phyloP scores from a whole-genome alignment of 2,113 vertebrate species.

The Thamnaconus septentrionalis region DNA sequence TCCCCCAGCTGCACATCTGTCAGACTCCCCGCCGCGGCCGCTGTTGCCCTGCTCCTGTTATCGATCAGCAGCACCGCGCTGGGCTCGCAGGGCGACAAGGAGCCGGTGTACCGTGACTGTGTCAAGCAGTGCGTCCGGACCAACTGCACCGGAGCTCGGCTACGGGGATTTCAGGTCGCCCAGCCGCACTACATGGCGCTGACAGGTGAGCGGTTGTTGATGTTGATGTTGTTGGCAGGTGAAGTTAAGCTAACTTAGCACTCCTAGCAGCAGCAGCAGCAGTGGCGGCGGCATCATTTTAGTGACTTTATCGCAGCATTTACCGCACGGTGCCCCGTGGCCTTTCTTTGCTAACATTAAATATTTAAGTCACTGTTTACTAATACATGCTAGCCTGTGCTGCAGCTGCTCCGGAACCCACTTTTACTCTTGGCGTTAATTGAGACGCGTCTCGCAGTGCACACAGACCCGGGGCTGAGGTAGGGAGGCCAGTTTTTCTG shows the following conservation, averaged over 20 bases:
- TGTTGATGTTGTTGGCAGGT: slow-evolving; percentile 11
- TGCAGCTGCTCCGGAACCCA: background rate
- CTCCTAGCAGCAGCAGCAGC: slow-evolving; percentile 13
- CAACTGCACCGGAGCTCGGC: slow-evolving; percentile 88
- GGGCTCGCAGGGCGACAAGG: slow-evolving; percentile 89
- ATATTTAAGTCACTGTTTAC: background rate
- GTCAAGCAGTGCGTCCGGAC: slow-evolving; percentile 84
- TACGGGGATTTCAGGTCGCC: slow-evolving; percentile 83
- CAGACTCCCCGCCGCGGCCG: slow-evolving; percentile 57
- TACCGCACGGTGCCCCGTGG: background rate
- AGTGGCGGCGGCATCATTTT: background rate
- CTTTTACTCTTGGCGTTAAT: background rate
- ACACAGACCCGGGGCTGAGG: background rate
- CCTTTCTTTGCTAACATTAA: background rate
- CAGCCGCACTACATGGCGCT: slow-evolving; percentile 96
- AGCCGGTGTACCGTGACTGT: slow-evolving; percentile 93
- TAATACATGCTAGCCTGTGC: background rate
- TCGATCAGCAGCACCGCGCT: slow-evolving; percentile 51
- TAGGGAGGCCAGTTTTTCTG: slow-evolving; percentile 42
- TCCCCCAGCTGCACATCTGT: slow-evolving; percentile 54
- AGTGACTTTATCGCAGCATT: background rate
- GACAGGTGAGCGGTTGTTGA: slow-evolving; percentile 64
- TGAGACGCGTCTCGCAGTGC: background rate
- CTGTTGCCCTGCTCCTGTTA: slow-evolving; percentile 60
- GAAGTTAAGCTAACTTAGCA: slow-evolving; percentile 29